These are phyloP conservation scores for Pagetopsis macropterus DNA, from an alignment of 2,797 vertebrate species.

Conservation along the genomic window DNA sequence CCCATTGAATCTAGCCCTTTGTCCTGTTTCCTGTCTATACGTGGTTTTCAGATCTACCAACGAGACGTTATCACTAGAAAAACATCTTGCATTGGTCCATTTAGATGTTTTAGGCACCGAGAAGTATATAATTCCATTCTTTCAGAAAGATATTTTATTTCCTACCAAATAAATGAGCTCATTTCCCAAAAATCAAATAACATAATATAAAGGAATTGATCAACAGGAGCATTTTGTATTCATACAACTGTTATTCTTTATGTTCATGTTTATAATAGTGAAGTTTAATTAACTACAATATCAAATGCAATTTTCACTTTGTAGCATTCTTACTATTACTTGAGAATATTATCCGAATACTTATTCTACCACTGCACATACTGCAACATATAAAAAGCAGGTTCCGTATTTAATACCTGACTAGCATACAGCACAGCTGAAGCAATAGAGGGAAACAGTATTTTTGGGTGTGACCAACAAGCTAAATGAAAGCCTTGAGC, in stretches of 20 bases:
- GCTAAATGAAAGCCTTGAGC: constrained; percentile 42
- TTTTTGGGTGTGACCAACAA: constrained; percentile 53
- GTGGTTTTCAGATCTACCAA: no score
- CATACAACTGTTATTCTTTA: not conserved
- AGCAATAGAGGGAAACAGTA: constrained; percentile 6
- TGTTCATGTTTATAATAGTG: not conserved
- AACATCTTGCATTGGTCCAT: no score
- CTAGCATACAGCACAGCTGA: not conserved
- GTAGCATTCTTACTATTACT: not conserved
- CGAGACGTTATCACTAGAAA: no score
- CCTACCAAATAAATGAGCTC: no score
- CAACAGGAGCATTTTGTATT: not conserved
- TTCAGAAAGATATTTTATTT: no score
- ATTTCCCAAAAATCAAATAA: no score
- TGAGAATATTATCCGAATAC: not conserved
- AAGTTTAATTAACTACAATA: not conserved
- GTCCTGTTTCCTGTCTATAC: no score
- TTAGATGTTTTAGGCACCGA: no score
- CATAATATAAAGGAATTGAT: not conserved
- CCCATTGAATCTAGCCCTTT: no score
- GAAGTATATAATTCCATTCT: no score
- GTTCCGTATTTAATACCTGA: constrained; percentile 17
- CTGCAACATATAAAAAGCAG: not conserved
- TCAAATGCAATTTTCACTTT: not conserved
- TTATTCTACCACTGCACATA: constrained; percentile 3